A percentile compares a stretch with the other conserved stretches of the same genome.
Conservation (phyloP, 2,888 invertebrate genomes). For the Apantesis nais region DNA sequence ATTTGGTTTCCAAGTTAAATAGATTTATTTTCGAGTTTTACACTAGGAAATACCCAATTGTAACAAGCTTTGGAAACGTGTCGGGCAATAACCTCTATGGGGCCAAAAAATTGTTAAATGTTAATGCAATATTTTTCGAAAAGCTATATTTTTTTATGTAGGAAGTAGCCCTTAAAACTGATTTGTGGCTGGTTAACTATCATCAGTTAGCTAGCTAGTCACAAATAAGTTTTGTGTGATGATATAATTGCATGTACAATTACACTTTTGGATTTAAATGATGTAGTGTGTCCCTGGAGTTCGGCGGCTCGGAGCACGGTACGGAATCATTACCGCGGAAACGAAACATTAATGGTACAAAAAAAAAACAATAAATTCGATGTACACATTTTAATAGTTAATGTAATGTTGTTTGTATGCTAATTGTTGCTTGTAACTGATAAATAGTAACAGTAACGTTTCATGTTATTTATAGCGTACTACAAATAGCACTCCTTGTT, state of each 20-base stretch:
- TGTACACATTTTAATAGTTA: conserved; percentile 22
- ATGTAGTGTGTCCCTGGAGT: conserved; percentile 17
- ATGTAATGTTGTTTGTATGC: conserved; percentile 29
- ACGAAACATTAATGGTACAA: conserved; percentile 6
- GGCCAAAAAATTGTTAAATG: neutral
- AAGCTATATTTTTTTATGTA: no score
- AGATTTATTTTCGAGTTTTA: neutral
- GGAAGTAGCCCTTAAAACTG: no score
- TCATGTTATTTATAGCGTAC: conserved; percentile 17
- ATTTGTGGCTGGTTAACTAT: no score
- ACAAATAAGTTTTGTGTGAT: neutral
- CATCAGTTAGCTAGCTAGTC: no score
- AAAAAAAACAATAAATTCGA: conserved; percentile 20
- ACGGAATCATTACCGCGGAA: conserved; percentile 20
- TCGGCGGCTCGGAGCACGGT: conserved; percentile 24
- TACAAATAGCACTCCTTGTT: conserved; percentile 19
- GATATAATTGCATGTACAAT: neutral
- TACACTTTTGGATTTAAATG: neutral
- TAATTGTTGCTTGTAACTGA: conserved; percentile 23
- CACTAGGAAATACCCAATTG: neutral
- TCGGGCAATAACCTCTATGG: neutral
- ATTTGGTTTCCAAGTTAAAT: neutral
- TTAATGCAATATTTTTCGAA: neutral
- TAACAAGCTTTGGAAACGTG: neutral
- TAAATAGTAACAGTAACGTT: conserved; percentile 19